phyloP scores from a whole-genome alignment of 1,140 invertebrate species.

The Drosophila sucinea region DNA sequence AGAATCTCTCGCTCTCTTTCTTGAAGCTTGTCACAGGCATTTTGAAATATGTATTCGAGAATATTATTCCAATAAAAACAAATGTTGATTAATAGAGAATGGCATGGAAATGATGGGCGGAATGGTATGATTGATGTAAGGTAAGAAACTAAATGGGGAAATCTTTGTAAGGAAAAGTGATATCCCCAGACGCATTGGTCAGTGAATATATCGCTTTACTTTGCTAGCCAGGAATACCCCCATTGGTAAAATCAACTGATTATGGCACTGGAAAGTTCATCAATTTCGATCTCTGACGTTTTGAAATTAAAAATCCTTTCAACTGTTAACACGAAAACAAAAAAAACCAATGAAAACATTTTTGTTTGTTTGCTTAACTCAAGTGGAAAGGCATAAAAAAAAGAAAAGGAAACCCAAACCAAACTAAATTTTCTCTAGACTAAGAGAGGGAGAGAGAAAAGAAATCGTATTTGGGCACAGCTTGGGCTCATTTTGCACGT shows the following conservation, averaged over 20 bases:
- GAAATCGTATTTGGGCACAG: slow-evolving; percentile 59
- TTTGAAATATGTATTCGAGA: neutral
- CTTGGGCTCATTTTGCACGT: slow-evolving; percentile 65
- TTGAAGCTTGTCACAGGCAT: neutral
- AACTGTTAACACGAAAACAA: slow-evolving; percentile 4
- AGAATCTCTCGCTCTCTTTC: neutral
- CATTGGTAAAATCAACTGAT: too few species aligned
- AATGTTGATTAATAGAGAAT: too few species aligned
- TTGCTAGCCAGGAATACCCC: too few species aligned
- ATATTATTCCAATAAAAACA: too few species aligned
- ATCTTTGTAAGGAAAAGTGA: too few species aligned
- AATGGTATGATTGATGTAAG: too few species aligned
- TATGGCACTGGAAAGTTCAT: neutral
- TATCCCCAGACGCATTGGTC: too few species aligned
- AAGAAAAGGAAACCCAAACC: slow-evolving; percentile 11
- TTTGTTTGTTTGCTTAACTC: slow-evolving; percentile 15
- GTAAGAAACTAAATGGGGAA: too few species aligned
- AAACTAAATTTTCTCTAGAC: slow-evolving; percentile 24
- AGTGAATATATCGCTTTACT: too few species aligned
- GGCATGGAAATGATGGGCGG: too few species aligned
- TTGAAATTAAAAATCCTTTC: slow-evolving; percentile 15
- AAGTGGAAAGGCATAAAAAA: slow-evolving; percentile 46
- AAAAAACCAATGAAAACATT: neutral
- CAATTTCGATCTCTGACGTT: neutral
- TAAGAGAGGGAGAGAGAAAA: slow-evolving; percentile 6